Base-by-base conservation (phyloP, 2,113 vertebrate species). In the Holacanthus passer region DNA sequence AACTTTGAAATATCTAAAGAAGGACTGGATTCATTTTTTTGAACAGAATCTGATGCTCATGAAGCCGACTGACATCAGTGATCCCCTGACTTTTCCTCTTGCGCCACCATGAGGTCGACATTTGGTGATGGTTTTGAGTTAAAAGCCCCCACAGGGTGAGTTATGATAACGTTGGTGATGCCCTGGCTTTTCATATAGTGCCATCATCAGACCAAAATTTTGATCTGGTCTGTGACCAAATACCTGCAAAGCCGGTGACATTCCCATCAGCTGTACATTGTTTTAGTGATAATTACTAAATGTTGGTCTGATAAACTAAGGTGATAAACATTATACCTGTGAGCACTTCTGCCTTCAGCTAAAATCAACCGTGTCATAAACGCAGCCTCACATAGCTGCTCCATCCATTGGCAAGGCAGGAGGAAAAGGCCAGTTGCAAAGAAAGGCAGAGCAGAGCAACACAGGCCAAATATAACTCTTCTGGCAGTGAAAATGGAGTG, bases 401-500 rank as follows among this genome's bases (percentile, higher is more conserved):
- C 41, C 56, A 82, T 73, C 45, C 32, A 56, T 78, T 68, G 62
- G 43, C 50, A 20, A 82, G 48, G 32, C 7, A 78, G 64, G 27
- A 35, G 75, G 27, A 55, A 79, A 83, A 64, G 35, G 63, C 16
- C 70, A 39, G 69, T 64, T 32, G 55, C 45, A 77, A 63, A 73
- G 59, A 58, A 70, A 86, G 32, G 32, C 67, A 69, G 41, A 50
- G 63, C 74, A 66, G 53, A 53, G 78, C 55, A 68, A 35, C 47
- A 35, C 24, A 41, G 64, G 53, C 69, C 78, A 90, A 90, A 91
- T 86, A 89, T 86, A 88, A 77, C 86, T 81, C 68, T 20, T 86
- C 66, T 83, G 79, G 66, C 53, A 83, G 74, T 62, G 53, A 84
- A 91, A 82, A 69, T 64, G n/a, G 67, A 82, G 48, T 47, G 24